Evolutionary conservation across 2,113 vertebrate genomes (phyloP), one percentile per base, ranked within the genome.

Genomic region (Xiphophorus maculatus): DNA sequence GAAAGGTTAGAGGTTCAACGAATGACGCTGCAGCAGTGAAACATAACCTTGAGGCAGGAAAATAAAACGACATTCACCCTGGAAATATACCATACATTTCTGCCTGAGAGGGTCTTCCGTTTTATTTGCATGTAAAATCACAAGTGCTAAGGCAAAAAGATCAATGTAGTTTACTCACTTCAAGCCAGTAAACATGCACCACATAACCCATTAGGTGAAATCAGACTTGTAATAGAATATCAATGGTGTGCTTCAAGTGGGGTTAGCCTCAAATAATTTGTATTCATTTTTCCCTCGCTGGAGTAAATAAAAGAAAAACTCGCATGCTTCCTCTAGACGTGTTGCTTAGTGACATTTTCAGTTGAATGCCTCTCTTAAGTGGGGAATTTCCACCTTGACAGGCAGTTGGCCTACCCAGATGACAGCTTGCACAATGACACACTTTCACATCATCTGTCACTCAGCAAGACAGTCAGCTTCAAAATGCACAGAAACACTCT

Each of bases 121-220:
- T 89, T 90, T 88, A 90, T 93, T 92, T 91, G 88, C 87, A 91
- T 93, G 88, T 90, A 84, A 92, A 85, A 90, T 93, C 88, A 88
- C 82, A 87, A 87, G 84, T 80, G 75, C 72, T 78, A 84, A 85
- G 75, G 80, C 81, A 64, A 66, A 37, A 72, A 85, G 84, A 91
- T 90, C 88, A 87, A 88, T 90, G 63, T 69, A 69, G 80, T 90
- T 87, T 87, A 80, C 81, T 85, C 87, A 81, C 79, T 83, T 88
- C 66, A 84, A 77, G 72, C 69, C 85, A 66, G 80, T 83, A 83
- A 88, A 90, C 87, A 85, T 80, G 71, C 77, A 81, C 81, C 77
- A 79, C 87, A 82, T 71, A 74, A 81, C 67, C 81, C 78, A 88
- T 89, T 88, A 84, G 77, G 82, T 83, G 81, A 89, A 88, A 89